These are phyloP conservation scores for Pollenia angustigena DNA, from an alignment of 2,888 invertebrate species.

Conservation along the genomic window DNA sequence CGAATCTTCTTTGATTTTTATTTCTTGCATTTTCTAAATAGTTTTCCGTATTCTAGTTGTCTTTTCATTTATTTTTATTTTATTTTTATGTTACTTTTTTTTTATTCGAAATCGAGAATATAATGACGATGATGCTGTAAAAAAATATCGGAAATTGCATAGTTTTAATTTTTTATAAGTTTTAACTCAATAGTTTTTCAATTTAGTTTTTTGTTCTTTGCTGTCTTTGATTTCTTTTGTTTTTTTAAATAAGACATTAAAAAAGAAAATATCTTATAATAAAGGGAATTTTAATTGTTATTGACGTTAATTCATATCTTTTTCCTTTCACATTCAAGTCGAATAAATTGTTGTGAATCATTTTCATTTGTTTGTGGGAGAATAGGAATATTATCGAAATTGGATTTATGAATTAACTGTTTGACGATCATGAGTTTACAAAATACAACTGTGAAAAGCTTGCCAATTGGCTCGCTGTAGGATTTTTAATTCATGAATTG, in stretches of 20 bases:
- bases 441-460: neutral
- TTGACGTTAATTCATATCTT: constrained; percentile 69
- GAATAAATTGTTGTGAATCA: constrained; percentile 53
- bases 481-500: neutral
- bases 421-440: neutral
- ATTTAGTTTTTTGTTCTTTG: constrained; percentile 53
- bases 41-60: constrained; percentile 50
- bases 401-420: constrained; percentile 33
- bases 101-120: constrained; percentile 42
- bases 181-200: constrained; percentile 66
- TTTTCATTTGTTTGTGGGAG: constrained; percentile 11
- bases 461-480: neutral
- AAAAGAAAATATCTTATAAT: constrained; percentile 15
- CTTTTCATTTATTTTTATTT: constrained; percentile 30
- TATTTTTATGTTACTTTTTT: constrained; percentile 36
- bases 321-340: constrained; percentile 40
- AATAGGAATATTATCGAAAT: constrained; percentile 30
- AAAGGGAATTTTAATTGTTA: constrained; percentile 62
- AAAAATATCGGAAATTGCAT: constrained; percentile 55
- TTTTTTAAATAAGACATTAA: neutral
- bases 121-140: constrained; percentile 34
- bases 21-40: constrained; percentile 45
- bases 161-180: constrained; percentile 55
- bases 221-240: constrained; percentile 26
- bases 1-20: constrained; percentile 64